Evolutionary conservation across 1,140 invertebrate genomes (phyloP).

Genomic region (Globodera rostochiensis): DNA sequence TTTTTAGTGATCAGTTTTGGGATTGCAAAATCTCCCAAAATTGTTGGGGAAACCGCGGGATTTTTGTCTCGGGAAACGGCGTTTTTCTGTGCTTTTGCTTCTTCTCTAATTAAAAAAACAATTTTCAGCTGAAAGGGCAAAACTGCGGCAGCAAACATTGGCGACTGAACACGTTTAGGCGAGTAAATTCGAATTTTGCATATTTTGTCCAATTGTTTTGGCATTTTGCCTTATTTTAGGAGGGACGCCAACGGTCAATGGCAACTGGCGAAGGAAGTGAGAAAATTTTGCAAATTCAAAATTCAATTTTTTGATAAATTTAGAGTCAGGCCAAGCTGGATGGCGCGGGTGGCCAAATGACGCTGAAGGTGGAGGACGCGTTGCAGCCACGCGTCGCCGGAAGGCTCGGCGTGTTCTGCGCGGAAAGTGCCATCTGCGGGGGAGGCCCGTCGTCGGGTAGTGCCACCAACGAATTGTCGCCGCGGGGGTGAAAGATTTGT

Average conservation of each 20-base stretch:
- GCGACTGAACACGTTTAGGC: not conserved
- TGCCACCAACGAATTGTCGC: not conserved
- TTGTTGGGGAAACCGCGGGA: too few relatives aligned
- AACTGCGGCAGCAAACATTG: not conserved
- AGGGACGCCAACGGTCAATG: not conserved
- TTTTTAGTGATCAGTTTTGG: too few relatives aligned
- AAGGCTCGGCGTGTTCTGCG: not conserved
- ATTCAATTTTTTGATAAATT: not conserved
- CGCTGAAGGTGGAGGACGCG: slow-evolving; percentile 5
- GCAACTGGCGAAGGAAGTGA: not conserved
- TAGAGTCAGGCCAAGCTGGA: slow-evolving; percentile 4
- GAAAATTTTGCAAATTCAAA: not conserved
- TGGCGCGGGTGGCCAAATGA: slow-evolving; percentile 14
- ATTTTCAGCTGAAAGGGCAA: not conserved
- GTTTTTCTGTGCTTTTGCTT: too few relatives aligned
- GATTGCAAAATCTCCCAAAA: too few relatives aligned
- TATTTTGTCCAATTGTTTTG: not conserved
- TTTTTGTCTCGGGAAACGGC: too few relatives aligned
- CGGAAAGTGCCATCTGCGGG: slow-evolving; percentile 16
- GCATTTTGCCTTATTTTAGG: not conserved
- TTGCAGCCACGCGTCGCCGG: slow-evolving; percentile 9
- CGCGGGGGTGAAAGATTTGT: not conserved
- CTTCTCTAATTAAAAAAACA: not conserved
- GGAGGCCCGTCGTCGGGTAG: not conserved
- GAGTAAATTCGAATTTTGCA: not conserved